These are phyloP conservation scores for Vanessa atalanta DNA, from an alignment of 1,140 invertebrate genomes.

Conservation along the genomic window DNA sequence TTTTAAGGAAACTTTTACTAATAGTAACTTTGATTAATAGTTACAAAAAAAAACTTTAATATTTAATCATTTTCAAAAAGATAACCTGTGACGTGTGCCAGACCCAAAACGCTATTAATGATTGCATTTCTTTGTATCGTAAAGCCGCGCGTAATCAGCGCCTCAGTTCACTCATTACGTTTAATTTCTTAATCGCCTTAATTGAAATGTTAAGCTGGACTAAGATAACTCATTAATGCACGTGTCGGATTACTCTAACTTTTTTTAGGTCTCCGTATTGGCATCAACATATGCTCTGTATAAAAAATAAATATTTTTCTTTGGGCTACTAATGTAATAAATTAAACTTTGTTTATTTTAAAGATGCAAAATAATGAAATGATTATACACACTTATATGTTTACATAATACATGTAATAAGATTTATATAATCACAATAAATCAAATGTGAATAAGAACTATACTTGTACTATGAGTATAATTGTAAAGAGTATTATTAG, in stretches of 20 bases:
- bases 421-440: not conserved
- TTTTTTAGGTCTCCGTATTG: constrained; percentile 12
- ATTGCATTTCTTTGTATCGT: constrained; percentile 36
- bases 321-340: not conserved
- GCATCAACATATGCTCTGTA: constrained; percentile 9
- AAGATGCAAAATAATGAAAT: too few relatives aligned
- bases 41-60: not conserved
- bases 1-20: not conserved
- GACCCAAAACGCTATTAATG: constrained; percentile 30
- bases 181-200: constrained; percentile 75
- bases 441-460: not conserved
- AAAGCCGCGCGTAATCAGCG: constrained; percentile 48
- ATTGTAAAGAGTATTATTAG: constrained; percentile 43
- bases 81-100: constrained; percentile 24
- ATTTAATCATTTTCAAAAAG: constrained; percentile 14
- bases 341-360: too few relatives aligned
- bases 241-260: constrained; percentile 41
- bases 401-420: too few relatives aligned
- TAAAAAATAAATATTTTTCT: constrained; percentile 26
- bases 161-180: constrained; percentile 57
- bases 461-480: constrained; percentile 32
- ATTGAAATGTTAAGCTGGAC: constrained; percentile 69
- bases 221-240: constrained; percentile 66
- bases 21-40: too few relatives aligned
- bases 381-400: too few relatives aligned